phyloP scores from a whole-genome alignment of 2,888 invertebrate species.

The Phalangium opilio region DNA sequence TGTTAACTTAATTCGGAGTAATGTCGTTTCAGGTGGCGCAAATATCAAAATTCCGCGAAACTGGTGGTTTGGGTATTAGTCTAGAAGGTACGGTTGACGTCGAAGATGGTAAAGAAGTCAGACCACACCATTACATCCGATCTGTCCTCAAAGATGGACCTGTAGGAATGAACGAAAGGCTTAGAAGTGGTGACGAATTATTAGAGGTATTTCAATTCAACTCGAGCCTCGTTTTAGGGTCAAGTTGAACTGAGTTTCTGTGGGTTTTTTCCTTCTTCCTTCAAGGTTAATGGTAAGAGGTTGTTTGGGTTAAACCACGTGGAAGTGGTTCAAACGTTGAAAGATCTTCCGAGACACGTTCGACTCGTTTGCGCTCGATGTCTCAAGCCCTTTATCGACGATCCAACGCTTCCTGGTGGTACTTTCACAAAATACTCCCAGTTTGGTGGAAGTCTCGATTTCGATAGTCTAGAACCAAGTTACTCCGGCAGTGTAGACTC shows the following conservation, averaged over 20 bases:
- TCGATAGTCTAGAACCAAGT: too few species aligned
- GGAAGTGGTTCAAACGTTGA: slow-evolving; percentile 82
- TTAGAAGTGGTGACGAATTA: slow-evolving; percentile 88
- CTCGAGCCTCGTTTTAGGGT: not conserved
- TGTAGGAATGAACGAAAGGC: slow-evolving; percentile 74
- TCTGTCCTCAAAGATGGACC: slow-evolving; percentile 95
- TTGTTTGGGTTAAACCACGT: slow-evolving; percentile 83
- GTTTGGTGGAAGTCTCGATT: slow-evolving; percentile 1
- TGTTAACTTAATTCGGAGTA: slow-evolving; percentile 2
- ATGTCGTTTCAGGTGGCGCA: slow-evolving; percentile 71
- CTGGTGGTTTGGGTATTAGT: slow-evolving; percentile 90
- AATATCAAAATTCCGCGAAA: slow-evolving; percentile 73
- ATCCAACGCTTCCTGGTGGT: too few species aligned
- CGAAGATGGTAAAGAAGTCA: slow-evolving; percentile 86
- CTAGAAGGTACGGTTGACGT: slow-evolving; percentile 97
- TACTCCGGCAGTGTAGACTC: too few species aligned
- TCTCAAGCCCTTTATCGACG: not conserved
- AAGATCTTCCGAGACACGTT: slow-evolving; percentile 75
- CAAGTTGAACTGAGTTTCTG: slow-evolving; percentile 2
- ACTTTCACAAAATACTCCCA: not conserved
- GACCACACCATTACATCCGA: slow-evolving; percentile 96
- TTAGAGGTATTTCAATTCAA: slow-evolving; percentile 52
- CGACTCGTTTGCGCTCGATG: slow-evolving; percentile 71
- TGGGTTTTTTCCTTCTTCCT: not conserved
- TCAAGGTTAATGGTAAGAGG: slow-evolving; percentile 74